A percentile compares a stretch with the other conserved stretches of the same genome.
phyloP scores from a whole-genome alignment of 2,888 invertebrate species.

The Desoria tigrina region DNA sequence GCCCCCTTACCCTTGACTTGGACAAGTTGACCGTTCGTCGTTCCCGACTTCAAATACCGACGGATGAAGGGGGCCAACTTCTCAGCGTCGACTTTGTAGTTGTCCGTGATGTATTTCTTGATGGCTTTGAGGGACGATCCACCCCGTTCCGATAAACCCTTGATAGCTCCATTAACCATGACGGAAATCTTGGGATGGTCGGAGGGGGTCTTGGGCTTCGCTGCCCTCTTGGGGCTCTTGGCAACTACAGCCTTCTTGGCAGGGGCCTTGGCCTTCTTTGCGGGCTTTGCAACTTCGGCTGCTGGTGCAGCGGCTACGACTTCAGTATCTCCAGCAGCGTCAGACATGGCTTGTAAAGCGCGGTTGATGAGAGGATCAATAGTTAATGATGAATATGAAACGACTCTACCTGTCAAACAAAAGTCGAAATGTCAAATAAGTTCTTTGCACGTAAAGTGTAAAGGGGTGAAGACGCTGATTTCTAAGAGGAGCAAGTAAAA shows the following conservation, averaged over 20 bases:
- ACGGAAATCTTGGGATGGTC: slow-evolving; percentile 58
- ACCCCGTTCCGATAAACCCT: slow-evolving; percentile 57
- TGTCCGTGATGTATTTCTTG: slow-evolving; percentile 66
- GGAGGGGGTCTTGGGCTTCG: slow-evolving; percentile 27
- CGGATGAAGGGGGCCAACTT: slow-evolving; percentile 65
- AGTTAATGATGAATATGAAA: too few relatives aligned
- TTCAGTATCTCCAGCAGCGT: slow-evolving; percentile 27
- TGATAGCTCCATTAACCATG: slow-evolving; percentile 64
- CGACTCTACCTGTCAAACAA: too few relatives aligned
- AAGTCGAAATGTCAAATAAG: too few relatives aligned
- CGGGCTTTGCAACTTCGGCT: slow-evolving; percentile 34
- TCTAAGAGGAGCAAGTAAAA: too few relatives aligned
- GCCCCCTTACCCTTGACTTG: slow-evolving; percentile 52
- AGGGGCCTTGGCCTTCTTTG: slow-evolving; percentile 44
- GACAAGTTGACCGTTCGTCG: slow-evolving; percentile 57
- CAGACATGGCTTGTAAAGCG: slow-evolving; percentile 40
- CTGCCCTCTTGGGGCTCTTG: slow-evolving; percentile 28
- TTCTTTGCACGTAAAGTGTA: too few relatives aligned
- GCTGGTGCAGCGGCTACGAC: slow-evolving; percentile 39
- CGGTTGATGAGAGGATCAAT: too few relatives aligned
- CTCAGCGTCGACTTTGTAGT: slow-evolving; percentile 63
- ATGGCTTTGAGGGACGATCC: slow-evolving; percentile 65
- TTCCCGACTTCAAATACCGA: slow-evolving; percentile 63
- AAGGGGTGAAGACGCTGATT: too few relatives aligned
- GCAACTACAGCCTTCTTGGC: slow-evolving; percentile 18